phyloP scores from a whole-genome alignment of 2,797 vertebrate species.

The Psittacula echo region DNA sequence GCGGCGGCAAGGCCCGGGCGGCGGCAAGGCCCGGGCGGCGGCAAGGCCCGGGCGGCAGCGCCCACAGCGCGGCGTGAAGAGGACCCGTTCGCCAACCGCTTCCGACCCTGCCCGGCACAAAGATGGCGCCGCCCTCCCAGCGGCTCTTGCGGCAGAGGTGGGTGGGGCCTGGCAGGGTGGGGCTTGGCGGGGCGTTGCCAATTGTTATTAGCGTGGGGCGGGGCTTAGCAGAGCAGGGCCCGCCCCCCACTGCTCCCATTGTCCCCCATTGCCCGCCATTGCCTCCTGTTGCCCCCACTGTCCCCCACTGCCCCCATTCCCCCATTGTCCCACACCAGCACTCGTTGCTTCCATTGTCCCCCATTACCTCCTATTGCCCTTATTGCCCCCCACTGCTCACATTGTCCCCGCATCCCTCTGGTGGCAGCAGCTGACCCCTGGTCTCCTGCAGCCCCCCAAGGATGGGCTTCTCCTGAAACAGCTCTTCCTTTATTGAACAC shows the following conservation, averaged over 20 bases:
- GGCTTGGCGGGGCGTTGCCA: accelerated
- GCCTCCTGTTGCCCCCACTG: no score
- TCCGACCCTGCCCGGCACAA: neutral
- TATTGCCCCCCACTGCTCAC: neutral
- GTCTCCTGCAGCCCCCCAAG: neutral
- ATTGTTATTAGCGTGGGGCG: neutral
- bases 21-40: no score
- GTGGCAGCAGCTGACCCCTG: no score
- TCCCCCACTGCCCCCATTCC: neutral
- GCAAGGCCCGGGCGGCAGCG: no score
- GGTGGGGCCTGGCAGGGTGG: no score
- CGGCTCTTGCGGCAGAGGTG: accelerated
- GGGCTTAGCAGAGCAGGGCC: neutral
- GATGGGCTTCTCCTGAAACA: neutral
- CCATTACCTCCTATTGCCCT: neutral
- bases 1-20: no score
- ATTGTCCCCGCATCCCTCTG: neutral
- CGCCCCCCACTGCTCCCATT: no score
- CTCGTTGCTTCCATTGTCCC: neutral
- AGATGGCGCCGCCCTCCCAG: neutral
- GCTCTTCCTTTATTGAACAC: neutral
- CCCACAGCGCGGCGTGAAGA: no score
- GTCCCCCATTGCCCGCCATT: neutral
- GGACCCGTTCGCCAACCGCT: accelerated
- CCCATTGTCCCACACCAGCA: neutral